Evolutionary conservation across 2,113 vertebrate genomes (phyloP), one percentile per base, ranked within the genome.

Genomic region (Serinus canaria): DNA sequence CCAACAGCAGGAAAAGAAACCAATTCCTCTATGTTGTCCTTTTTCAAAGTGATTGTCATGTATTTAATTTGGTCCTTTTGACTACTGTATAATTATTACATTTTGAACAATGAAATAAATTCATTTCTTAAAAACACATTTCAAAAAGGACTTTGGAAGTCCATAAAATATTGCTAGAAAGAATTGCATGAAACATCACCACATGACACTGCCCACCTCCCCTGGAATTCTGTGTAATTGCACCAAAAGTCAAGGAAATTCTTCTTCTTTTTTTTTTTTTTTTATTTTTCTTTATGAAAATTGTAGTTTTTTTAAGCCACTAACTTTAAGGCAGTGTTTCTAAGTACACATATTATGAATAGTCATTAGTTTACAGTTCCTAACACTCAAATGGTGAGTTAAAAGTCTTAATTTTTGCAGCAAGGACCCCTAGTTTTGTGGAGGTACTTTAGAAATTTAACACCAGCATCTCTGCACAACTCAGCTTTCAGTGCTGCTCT

Each of bases 381-480:
- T 66, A 53, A 60, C 43, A 83, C 28, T 89, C 2, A 13, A 67
- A 69, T 11, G 6, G 50, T 37, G 15, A 87, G 46, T 50, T 46
- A 13, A 69, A 58, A 33, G 27, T 39, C 11, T 18, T 20, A 8
- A 28, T 35, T 82, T 89, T 76, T 78, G 33, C 49, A 81, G 62
- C n/a, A n/a, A 35, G 0, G 2, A 72, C 20, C 21, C 33, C 56
- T 19, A 17, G 1, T 56, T 68, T 41, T 39, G 53, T 4, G 5
- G 66, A 7, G 41, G 28, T 10, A 22, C 31, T 46, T 25, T 0
- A 25, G 16, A 7, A 37, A 24, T 24, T 4, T 20, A 53, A 49
- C 80, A 1, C 2, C 18, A 7, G 0, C 4, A 27, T 19, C 35
- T 49, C 37, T 0, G 6, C 5, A 24, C 10, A 56, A 5, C 11